phyloP scores from a whole-genome alignment of 2,888 invertebrate genomes.

The Tholera decimalis region DNA sequence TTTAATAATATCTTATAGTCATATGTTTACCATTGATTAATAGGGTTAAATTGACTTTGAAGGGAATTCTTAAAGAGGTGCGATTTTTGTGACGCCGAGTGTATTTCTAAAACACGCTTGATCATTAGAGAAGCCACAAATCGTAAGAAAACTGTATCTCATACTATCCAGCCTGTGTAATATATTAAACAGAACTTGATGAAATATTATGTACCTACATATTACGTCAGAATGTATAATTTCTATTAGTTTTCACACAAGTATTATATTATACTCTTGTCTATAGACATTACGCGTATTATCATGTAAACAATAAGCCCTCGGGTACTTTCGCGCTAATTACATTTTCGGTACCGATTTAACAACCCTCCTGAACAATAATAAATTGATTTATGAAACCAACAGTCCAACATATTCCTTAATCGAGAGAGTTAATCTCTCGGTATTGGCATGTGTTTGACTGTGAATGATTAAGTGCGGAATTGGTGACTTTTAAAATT shows the following conservation, averaged over 20 bases:
- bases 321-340: slow-evolving; percentile 39
- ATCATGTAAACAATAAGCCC: slow-evolving; percentile 39
- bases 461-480: slow-evolving; percentile 30
- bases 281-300: slow-evolving; percentile 17
- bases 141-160: not conserved
- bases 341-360: slow-evolving; percentile 45
- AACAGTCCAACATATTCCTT: slow-evolving; percentile 38
- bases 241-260: not conserved
- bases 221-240: slow-evolving; percentile 19
- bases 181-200: not conserved
- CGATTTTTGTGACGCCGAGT: no score
- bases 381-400: slow-evolving; percentile 50
- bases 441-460: slow-evolving; percentile 33
- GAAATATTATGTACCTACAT: not conserved
- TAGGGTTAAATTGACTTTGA: no score
- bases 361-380: slow-evolving; percentile 44
- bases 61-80: no score
- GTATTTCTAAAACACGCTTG: no score
- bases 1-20: no score
- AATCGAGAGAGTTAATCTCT: slow-evolving; percentile 36
- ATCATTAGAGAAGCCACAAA: not conserved
- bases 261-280: slow-evolving; percentile 8
- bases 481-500: slow-evolving; percentile 23
- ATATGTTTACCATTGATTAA: no score
- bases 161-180: no score